Evolutionary conservation across 2,888 invertebrate species (phyloP), one percentile per base, ranked within the genome.

Genomic region (Augochlorella aurata): DNA sequence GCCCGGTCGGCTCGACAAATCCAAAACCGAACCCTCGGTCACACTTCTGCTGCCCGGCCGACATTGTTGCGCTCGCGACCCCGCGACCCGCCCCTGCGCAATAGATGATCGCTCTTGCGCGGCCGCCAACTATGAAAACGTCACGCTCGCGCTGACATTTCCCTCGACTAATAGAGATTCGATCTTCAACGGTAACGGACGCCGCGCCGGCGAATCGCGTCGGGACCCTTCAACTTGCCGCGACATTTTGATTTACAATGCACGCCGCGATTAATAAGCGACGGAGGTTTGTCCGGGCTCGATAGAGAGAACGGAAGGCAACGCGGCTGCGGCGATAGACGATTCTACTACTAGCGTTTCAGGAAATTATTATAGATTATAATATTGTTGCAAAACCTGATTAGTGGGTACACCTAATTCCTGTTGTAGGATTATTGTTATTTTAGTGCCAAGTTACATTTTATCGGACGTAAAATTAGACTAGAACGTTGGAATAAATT

Each of bases 121-220:
- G 24, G n/a, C n/a, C 65, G 10, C 29, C 38, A 44, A 21, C 69
- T 73, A 75, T 75, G 82, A 70, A 83, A 82, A 78, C 74, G 82
- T 82, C 73, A 78, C 74, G 82, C 75, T 75, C 18, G 77, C 45
- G 29, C 78, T 83, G 83, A 83, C 83, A 83, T 83, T 83, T 83
- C 58, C 83, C 44, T 74, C 78, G 78, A 82, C 78, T 82, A 82
- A 78, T 83, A 44, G 72, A 65, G 75, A 82, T 81, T 74, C 50
- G 78, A 83, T 83, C 78, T 82, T 82, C 61, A 74, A 77, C 76
- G 69, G 50, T 72, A 75, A 79, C 67, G 47, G 45, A 73, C 66
- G 75, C 45, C 44, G 65, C 54, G 24, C 4, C 21, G 24, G 58
- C 38, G 61, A n/a, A 67, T 74, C 70, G n/a, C 45, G 47, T 44